A percentile compares a stretch with the other conserved stretches of the same genome.
These are phyloP conservation scores for Sinopyrophorus schimmeli DNA, from an alignment of 2,888 invertebrate species.

Conservation along the genomic window DNA sequence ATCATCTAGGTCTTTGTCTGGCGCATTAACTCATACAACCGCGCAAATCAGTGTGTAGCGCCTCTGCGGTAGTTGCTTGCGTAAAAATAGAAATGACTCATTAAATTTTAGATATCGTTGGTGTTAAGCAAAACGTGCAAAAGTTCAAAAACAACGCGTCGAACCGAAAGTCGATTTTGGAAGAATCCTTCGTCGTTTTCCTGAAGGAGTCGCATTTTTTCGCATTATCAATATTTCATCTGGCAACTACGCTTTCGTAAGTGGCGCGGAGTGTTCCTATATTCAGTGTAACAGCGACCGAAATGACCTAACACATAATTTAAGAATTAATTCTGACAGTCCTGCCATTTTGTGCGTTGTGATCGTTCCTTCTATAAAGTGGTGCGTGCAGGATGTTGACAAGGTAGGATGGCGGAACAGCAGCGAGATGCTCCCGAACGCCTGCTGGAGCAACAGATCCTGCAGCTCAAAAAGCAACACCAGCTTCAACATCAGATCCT, in stretches of 20 bases:
- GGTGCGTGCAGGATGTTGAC: conserved; percentile 28
- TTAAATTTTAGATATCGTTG: conserved; percentile 30
- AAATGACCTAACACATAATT: conserved; percentile 55
- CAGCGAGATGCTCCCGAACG: conserved; percentile 52
- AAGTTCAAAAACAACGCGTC: conserved; percentile 24
- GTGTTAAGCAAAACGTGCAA: conserved; percentile 23
- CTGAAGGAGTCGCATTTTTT: too few species aligned
- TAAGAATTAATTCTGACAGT: conserved; percentile 51
- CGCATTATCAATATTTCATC: conserved; percentile 35
- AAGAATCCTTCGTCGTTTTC: too few species aligned
- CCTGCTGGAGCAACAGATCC: conserved; percentile 56
- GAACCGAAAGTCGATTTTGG: conserved; percentile 12
- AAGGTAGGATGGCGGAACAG: conserved; percentile 48
- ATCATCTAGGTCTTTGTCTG: conserved; percentile 27
- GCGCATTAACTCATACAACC: conserved; percentile 11
- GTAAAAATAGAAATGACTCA: conserved; percentile 33
- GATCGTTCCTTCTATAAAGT: conserved; percentile 33
- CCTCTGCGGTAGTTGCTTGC: conserved; percentile 17
- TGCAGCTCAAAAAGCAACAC: conserved; percentile 92
- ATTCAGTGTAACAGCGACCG: conserved; percentile 47
- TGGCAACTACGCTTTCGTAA: conserved; percentile 48
- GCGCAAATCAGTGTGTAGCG: conserved; percentile 25
- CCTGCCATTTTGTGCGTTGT: conserved; percentile 47
- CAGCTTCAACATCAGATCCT: conserved; percentile 90
- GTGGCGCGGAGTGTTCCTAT: conserved; percentile 39